Conservation (phyloP, 2,797 vertebrate species). For the Gymnoscopelus microlampas region DNA sequence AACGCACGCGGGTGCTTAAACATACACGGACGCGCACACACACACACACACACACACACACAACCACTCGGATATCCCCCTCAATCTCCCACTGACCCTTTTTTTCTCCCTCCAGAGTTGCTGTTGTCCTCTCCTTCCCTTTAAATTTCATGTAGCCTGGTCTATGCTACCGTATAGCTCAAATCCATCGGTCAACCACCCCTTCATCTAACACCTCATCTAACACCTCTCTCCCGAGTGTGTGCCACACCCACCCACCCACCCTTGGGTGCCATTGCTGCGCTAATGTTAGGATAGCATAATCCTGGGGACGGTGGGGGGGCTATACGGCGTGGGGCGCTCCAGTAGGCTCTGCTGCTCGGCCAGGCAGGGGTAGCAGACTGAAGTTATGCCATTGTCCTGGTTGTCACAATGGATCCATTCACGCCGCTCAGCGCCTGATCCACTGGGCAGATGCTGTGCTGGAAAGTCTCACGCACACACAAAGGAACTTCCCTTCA, state of each 20-base stretch:
- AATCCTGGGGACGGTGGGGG: neutral
- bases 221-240: constrained; percentile 1
- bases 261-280: neutral
- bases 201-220: constrained; percentile 3
- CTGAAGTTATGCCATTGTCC: constrained; percentile 78
- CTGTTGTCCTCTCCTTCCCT: neutral
- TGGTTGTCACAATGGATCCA: constrained; percentile 74
- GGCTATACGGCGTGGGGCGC: constrained; percentile 21
- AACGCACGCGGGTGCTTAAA: neutral
- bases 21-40: constrained; percentile 5
- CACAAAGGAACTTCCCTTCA: constrained; percentile 33
- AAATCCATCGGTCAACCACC: neutral
- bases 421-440: constrained; percentile 65
- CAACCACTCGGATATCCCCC: constrained; percentile 55
- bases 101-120: constrained; percentile 23
- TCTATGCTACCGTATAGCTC: too few species aligned
- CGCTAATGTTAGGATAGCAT: constrained; percentile 6
- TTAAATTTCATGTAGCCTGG: too few species aligned
- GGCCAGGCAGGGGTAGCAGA: constrained; percentile 56
- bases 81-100: constrained; percentile 66
- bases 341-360: constrained; percentile 32
- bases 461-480: constrained; percentile 61
- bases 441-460: constrained; percentile 74
- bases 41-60: constrained; percentile 35
- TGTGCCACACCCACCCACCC: constrained; percentile 26